Evolutionary conservation across 2,888 invertebrate genomes (phyloP), one percentile per base, ranked within the genome.

Genomic region (Slavum lentiscoides): DNA sequence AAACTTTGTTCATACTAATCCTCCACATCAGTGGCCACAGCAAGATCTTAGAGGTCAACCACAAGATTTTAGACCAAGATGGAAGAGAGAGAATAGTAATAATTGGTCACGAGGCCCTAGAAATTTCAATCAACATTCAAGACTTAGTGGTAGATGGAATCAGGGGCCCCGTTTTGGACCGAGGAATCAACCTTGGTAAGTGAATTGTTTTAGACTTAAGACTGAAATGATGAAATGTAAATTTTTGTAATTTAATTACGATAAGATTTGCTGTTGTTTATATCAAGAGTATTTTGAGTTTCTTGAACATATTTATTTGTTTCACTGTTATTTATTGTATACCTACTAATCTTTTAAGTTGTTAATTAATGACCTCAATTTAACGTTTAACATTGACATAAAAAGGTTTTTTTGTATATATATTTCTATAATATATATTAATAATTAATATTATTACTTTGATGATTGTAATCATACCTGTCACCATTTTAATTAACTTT

Each of bases 171-270:
- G 39, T 39, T 80, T 70, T 55, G 77, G 77, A 58, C 80, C 80
- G 17, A 80, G 64, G 70, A 80, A 80, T 80, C 64, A 58, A 64
- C 69, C 69, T 80, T 80, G 80, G 80, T 80, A 72, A 80, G 69
- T 70, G 69, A 61, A 70, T 43, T 66, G 55, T 62, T 80, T 72
- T 69, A 80, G 49, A 21, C 53, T 55, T 80, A 62, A 75, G 70
- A 72, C 80, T 80, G 64, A 80, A 9, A 23, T 80, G n/a, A 80
- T 0, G 64, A 70, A 37, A 55, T 80, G 80, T 80, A 80, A 72
- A 66, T 80, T 72, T 72, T 72, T 80, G 13, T 72, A 58, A 72
- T 58, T 70, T 43, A 70, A 64, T 80, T 19, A 37, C 1, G 23
- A 21, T 72, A 72, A 72, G 23, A 72, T 23, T 37, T 80, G n/a